Percentiles rank a stretch among this genome's conserved stretches.
These are phyloP conservation scores for Sphaerodactylus townsendi DNA, from an alignment of 2,113 vertebrate species.

Conservation along the genomic window DNA sequence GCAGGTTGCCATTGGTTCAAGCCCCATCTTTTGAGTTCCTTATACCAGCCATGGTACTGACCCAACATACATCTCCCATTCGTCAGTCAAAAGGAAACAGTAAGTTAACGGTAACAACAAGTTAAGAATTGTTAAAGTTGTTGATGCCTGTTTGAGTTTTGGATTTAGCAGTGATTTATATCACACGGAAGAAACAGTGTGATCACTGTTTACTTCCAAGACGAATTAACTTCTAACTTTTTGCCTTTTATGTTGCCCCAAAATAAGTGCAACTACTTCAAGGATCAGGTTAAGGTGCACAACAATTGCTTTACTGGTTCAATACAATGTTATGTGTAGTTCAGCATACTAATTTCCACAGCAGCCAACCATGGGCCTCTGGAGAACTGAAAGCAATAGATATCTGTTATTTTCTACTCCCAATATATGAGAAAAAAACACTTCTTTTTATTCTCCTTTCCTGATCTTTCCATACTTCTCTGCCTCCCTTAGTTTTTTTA, in stretches of 20 bases:
- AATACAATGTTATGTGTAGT: background rate
- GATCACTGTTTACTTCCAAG: background rate
- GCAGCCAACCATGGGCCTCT: background rate
- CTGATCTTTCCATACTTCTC: background rate
- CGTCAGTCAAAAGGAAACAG: conserved; percentile 62
- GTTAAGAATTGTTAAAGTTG: background rate
- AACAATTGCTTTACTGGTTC: background rate
- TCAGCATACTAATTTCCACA: background rate
- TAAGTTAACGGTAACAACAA: conserved; percentile 62
- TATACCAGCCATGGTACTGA: conserved; percentile 78
- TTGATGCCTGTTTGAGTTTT: background rate
- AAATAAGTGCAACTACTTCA: background rate
- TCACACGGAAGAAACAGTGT: background rate
- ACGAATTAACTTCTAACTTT: background rate
- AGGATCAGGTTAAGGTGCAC: background rate
- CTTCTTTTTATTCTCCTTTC: too few relatives aligned
- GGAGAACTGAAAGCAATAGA: background rate
- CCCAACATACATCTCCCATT: conserved; percentile 52
- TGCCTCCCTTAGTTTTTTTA: background rate
- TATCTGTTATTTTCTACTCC: background rate
- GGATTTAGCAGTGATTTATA: background rate
- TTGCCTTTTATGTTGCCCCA: background rate
- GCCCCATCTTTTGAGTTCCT: conserved; percentile 84
- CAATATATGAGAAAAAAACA: background rate
- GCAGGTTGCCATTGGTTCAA: conserved; percentile 83